Evolutionary conservation across 1,140 invertebrate species (phyloP), one percentile per base, ranked within the genome.

Genomic region (Drosophila tani): DNA sequence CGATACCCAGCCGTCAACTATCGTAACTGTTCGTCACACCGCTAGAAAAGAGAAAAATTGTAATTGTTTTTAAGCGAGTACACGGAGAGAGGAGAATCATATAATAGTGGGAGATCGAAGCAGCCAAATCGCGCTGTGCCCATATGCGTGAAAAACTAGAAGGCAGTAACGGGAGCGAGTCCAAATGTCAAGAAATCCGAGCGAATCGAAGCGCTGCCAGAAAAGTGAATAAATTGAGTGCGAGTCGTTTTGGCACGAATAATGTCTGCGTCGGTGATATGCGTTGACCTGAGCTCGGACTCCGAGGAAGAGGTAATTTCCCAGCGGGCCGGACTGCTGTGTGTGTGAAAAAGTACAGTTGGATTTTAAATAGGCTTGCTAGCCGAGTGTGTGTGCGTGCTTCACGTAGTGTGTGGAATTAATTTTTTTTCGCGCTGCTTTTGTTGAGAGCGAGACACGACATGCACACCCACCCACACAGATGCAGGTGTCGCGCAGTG

Each of bases 291-390:
- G 55, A 88, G 84, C 65, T 77, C 86, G 50, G 85, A 88, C 49
- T 82, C 85, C 15, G 85, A 90, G 45, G 85, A 91, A 41, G 85
- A 90, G 85, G 85, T 90, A 90, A 85, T 71, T 47, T 56, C 41
- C 50, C 63, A 35, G 57, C 49, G 40, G 43, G 58, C 40, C 49
- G 65, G 58, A 57, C 68, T 51, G 41, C 19, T 68, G 45, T 59
- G 51, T 73, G 67, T 85, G 81, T 90, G 41, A 46, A 80, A 91
- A 85, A 90, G 81, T 91, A 91, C 85, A 90, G 86, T 91, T 91
- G 77, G 83, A 83, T 81, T 75, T 88, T 71, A 71, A 87, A 78
- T 83, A 71, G 71, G 60, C 77, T 83, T 64, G 67, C 43, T 80
- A 46, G 51, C 56, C 74, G 47, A 53, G 70, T 76, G 55, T 90